Base-by-base conservation (phyloP, 2,113 vertebrate species). In the Cathartes aura region DNA sequence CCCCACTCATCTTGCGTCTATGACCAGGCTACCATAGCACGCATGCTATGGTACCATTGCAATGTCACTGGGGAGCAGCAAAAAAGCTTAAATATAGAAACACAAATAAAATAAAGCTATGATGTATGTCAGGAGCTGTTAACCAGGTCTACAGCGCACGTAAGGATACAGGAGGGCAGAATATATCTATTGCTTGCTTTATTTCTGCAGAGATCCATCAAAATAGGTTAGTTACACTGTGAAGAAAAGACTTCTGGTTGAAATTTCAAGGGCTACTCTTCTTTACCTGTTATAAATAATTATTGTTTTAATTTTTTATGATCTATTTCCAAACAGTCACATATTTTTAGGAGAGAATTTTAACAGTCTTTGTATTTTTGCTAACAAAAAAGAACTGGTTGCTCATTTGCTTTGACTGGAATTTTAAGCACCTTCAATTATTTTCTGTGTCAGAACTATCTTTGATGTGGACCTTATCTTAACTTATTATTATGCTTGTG, bases 401-500 rank as follows among this genome's bases (percentile, higher is more conserved):
- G 15, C 42, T 76, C 56, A 87, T 94, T 88, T 89, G 85, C 53
- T 94, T 92, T 88, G 79, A 93, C 73, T 93, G 81, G 73, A 97
- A 96, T 93, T 96, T 85, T 84, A 96, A 96, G 74, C 50, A 62
- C 50, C 64, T 93, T 81, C 79, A 91, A 74, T 97, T 93, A 89
- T 94, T 96, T 96, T 90, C 87, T 86, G 48, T 79, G 71, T 92
- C 89, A 87, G 92, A 96, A 82, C 60, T 55, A 53, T 81, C 86
- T 93, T 96, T 94, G 82, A 78, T 88, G 78, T 68, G 92, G 88
- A 93, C 84, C 87, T 87, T 93, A 94, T 76, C 85, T 93, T 87
- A 86, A 91, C 78, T 91, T 96, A 94, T 68, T 88, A 79, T 84
- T 88, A 83, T 85, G 82, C 68, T 76, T 90, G 47, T 89, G 88